phyloP scores from a whole-genome alignment of 2,797 vertebrate genomes.

The Picus viridis region DNA sequence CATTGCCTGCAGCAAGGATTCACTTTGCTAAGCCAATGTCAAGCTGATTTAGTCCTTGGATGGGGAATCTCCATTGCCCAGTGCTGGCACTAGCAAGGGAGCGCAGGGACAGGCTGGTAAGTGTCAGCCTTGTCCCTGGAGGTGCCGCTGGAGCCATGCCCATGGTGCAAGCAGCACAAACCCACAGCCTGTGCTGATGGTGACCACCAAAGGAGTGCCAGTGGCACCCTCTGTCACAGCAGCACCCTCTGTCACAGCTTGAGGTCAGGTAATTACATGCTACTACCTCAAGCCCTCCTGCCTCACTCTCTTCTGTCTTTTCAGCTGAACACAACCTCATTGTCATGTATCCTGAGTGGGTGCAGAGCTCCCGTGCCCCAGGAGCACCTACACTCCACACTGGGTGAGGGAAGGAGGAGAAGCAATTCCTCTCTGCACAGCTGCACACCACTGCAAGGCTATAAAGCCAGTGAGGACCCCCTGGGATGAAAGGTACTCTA shows the following conservation, averaged over 20 bases:
- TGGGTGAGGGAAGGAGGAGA: not conserved
- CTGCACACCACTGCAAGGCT: not conserved
- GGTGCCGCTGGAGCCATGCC: accelerated
- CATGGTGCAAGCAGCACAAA: not conserved
- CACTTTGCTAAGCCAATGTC: not conserved
- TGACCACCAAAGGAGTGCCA: not conserved
- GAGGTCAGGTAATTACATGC: accelerated
- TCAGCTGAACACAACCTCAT: not conserved
- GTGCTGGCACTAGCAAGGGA: not conserved
- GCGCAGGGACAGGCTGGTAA: not conserved
- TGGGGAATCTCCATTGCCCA: not conserved
- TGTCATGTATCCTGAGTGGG: not conserved
- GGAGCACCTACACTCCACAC: not conserved
- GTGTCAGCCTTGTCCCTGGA: not conserved
- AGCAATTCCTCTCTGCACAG: not conserved
- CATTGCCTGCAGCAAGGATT: slow-evolving; percentile 46
- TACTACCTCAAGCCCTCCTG: not conserved
- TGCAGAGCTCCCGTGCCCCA: not conserved
- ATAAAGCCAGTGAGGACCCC: not conserved
- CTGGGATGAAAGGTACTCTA: slow-evolving; percentile 32
- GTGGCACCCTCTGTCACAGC: accelerated
- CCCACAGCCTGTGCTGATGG: not conserved
- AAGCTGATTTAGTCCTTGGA: slow-evolving; percentile 18
- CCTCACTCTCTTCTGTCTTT: not conserved
- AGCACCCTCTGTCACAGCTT: not conserved